Percentiles rank a stretch among this genome's conserved stretches.
Evolutionary conservation across 2,113 vertebrate species (phyloP).

Genomic region (Spheniscus mendiculus): DNA sequence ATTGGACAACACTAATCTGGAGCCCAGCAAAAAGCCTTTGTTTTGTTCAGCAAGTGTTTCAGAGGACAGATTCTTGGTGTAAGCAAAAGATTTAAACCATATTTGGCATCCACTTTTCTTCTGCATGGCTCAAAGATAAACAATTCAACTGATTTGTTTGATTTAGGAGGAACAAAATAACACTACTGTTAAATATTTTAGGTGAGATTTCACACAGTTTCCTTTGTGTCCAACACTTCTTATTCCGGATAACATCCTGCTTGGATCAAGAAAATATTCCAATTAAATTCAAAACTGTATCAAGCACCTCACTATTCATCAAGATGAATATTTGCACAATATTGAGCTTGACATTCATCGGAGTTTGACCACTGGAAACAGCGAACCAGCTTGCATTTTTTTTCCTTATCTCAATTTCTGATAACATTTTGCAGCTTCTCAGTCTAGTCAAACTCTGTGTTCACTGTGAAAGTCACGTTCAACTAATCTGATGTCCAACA

Average conservation of each 20-base stretch:
- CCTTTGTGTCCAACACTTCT: background rate
- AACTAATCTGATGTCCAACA: background rate
- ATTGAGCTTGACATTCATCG: background rate
- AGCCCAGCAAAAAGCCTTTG: background rate
- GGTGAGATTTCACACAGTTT: background rate
- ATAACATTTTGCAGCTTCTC: background rate
- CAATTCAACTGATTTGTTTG: background rate
- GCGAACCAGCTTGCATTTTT: accelerated
- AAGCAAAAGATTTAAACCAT: background rate
- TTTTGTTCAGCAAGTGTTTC: background rate
- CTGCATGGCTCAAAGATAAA: background rate
- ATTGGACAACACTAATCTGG: background rate
- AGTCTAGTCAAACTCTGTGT: background rate
- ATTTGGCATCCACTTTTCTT: background rate
- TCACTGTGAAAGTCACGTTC: background rate
- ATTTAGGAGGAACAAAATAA: background rate
- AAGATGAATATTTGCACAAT: background rate
- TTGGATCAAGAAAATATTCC: background rate
- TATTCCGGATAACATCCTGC: background rate
- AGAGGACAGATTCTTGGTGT: background rate
- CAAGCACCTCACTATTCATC: background rate
- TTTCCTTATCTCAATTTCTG: background rate
- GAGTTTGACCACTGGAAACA: background rate
- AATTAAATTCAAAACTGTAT: background rate
- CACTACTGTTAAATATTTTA: background rate